Percentiles rank a stretch among this genome's conserved stretches.
phyloP scores from a whole-genome alignment of 2,888 invertebrate species.

The Heliothis peltigera region DNA sequence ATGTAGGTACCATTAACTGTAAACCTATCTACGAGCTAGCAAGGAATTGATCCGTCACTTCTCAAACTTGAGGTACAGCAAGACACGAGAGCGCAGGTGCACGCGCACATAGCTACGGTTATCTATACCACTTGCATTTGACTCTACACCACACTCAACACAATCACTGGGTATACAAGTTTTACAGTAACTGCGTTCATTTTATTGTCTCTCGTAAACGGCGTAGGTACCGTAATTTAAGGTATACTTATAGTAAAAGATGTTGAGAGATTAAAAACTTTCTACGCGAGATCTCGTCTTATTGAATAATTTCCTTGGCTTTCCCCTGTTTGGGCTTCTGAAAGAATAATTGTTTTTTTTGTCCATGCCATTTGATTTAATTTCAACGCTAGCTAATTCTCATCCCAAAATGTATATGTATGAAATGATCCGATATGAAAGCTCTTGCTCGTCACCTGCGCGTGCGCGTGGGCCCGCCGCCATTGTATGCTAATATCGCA shows the following conservation, averaged over 20 bases:
- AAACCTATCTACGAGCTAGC: constrained; percentile 12
- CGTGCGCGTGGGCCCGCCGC: constrained; percentile 73
- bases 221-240: constrained; percentile 48
- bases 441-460: constrained; percentile 83
- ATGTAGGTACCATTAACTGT: background rate
- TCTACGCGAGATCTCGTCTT: constrained; percentile 47
- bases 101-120: constrained; percentile 11
- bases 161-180: constrained; percentile 41
- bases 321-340: constrained; percentile 2
- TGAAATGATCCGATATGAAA: constrained; percentile 63
- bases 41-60: constrained; percentile 27
- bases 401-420: constrained; percentile 54
- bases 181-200: constrained; percentile 50
- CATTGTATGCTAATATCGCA: constrained; percentile 78
- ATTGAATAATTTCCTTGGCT: constrained; percentile 10
- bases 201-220: constrained; percentile 61
- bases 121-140: constrained; percentile 13
- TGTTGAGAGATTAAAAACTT: constrained; percentile 48
- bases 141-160: constrained; percentile 29
- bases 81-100: constrained; percentile 35
- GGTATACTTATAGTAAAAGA: constrained; percentile 37
- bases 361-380: constrained; percentile 43
- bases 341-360: constrained; percentile 10
- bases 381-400: constrained; percentile 56
- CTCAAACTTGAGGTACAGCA: constrained; percentile 11